Evolutionary conservation across 2,888 invertebrate genomes (phyloP).

Genomic region (Meloe dianella): DNA sequence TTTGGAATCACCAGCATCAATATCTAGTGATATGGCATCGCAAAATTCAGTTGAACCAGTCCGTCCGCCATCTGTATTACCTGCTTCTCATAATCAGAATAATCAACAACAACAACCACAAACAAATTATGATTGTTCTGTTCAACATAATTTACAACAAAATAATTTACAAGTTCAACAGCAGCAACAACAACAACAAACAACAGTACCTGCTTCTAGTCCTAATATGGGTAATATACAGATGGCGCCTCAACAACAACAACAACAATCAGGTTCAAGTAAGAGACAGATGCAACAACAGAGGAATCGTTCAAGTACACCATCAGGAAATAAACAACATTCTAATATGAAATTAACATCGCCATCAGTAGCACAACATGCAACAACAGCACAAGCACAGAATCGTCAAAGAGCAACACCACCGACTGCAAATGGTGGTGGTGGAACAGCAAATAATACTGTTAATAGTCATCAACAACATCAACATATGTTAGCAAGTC

Average conservation of each 20-base stretch:
- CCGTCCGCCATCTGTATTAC: constrained; percentile 66
- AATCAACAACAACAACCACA: constrained; percentile 43
- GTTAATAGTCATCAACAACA: constrained; percentile 38
- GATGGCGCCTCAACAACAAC: constrained; percentile 49
- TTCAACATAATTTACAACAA: constrained; percentile 70
- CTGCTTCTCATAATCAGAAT: constrained; percentile 52
- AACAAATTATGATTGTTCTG: constrained; percentile 72
- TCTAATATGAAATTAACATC: constrained; percentile 53
- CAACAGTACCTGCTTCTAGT: constrained; percentile 60
- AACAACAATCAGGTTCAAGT: constrained; percentile 44
- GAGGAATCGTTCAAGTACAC: constrained; percentile 53
- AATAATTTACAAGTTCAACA: constrained; percentile 50
- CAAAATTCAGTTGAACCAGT: constrained; percentile 72
- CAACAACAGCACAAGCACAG: too few relatives aligned
- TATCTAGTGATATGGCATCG: constrained; percentile 82
- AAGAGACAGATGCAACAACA: constrained; percentile 55
- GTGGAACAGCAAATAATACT: too few relatives aligned
- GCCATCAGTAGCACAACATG: constrained; percentile 50
- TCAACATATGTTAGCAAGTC: constrained; percentile 54
- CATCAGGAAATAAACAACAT: constrained; percentile 51
- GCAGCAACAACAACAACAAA: constrained; percentile 50
- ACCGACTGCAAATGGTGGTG: constrained; percentile 42
- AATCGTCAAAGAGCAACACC: constrained; percentile 54
- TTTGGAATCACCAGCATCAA: constrained; percentile 87
- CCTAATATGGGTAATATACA: constrained; percentile 52